These are phyloP conservation scores for Trididemnum nubilum DNA, from an alignment of 23 tunicate genomes.

Conservation along the genomic window DNA sequence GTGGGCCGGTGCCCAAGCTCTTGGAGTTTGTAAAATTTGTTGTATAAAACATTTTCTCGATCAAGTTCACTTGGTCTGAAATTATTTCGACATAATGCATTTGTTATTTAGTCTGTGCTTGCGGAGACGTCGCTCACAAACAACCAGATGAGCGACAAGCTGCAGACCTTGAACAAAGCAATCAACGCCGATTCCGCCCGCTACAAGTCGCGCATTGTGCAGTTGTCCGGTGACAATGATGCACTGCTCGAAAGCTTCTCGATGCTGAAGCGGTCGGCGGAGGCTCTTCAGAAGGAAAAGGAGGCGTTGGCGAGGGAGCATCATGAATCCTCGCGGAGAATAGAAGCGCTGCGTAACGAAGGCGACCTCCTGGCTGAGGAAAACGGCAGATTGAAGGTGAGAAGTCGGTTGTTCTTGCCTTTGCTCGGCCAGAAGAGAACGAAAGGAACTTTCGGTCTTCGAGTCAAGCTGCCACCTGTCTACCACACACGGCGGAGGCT, in stretches of 20 bases:
- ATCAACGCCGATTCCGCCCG: neutral
- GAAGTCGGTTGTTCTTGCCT: too few species aligned
- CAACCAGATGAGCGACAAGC: constrained; percentile 1
- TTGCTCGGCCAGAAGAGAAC: too few species aligned
- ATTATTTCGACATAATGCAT: too few species aligned
- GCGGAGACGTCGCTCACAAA: constrained; percentile 11
- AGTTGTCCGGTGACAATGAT: constrained; percentile 8
- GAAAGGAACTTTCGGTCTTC: too few species aligned
- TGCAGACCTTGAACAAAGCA: constrained; percentile 10
- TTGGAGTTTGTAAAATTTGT: too few species aligned
- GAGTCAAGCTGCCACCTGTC: too few species aligned
- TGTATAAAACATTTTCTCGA: too few species aligned
- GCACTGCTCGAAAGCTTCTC: neutral
- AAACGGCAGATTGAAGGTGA: neutral
- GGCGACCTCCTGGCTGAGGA: neutral
- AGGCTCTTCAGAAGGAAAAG: neutral
- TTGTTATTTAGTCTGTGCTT: constrained; percentile 12
- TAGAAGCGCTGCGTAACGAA: neutral
- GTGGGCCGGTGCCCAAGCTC: too few species aligned
- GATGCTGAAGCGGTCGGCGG: neutral
- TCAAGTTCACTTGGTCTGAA: too few species aligned
- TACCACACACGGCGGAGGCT: too few species aligned
- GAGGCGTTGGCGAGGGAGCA: neutral
- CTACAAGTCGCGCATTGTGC: neutral
- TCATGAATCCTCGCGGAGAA: neutral